Evolutionary conservation across 2,888 invertebrate species (phyloP).

Genomic region (Epirrhoe tristata): DNA sequence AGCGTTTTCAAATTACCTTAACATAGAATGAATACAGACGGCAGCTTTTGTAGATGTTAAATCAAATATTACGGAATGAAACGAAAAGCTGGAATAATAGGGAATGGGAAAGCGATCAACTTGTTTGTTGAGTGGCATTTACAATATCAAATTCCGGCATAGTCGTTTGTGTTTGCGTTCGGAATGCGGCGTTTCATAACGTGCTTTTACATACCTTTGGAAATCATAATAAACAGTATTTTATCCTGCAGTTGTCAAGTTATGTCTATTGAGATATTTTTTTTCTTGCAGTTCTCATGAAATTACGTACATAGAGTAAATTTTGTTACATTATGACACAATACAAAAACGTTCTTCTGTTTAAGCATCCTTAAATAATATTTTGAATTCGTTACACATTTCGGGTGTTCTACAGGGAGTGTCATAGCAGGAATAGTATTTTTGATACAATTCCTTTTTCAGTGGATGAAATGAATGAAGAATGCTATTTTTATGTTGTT

Average conservation of each 20-base stretch:
- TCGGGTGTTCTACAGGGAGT: too few species aligned
- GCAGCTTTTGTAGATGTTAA: conserved; percentile 54
- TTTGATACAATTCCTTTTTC: too few species aligned
- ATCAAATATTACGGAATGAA: conserved; percentile 57
- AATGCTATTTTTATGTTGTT: too few species aligned
- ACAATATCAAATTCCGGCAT: conserved; percentile 55
- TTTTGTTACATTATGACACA: too few species aligned
- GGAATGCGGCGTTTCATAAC: conserved; percentile 36
- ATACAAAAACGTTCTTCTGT: too few species aligned
- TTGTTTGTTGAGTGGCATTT: conserved; percentile 53
- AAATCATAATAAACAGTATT: conserved; percentile 6
- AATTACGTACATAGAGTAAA: too few species aligned
- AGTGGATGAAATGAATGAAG: too few species aligned
- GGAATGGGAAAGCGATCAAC: conserved; percentile 55
- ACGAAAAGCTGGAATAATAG: conserved; percentile 53
- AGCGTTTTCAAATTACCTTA: conserved; percentile 52
- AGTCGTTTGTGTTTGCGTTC: conserved; percentile 40
- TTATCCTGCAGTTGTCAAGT: not conserved
- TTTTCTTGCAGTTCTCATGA: too few species aligned
- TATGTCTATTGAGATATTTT: not conserved
- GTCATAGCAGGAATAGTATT: too few species aligned
- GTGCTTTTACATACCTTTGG: conserved; percentile 16
- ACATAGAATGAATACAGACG: conserved; percentile 52
- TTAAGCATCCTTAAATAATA: too few species aligned
- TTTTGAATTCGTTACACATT: too few species aligned